Evolutionary conservation across 2,113 vertebrate genomes (phyloP).

Genomic region (Fulica atra): DNA sequence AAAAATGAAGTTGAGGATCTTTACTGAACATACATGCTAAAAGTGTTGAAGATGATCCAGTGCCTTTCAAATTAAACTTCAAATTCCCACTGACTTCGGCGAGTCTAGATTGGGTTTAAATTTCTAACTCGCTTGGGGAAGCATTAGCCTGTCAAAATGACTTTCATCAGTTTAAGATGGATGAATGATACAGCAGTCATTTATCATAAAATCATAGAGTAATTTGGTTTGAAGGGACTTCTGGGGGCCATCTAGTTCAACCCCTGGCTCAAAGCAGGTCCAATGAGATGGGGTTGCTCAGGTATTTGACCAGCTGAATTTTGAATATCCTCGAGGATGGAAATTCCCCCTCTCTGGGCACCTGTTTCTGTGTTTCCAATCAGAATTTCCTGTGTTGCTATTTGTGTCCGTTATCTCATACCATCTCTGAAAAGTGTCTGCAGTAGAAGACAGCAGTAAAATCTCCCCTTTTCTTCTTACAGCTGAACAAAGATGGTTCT

Average conservation of each 20-base stretch:
- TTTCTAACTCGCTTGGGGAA: background rate
- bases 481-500: background rate
- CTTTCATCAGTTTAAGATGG: constrained; percentile 12
- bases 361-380: background rate
- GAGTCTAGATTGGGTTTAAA: background rate
- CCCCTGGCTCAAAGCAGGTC: background rate
- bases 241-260: background rate
- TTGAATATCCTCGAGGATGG: background rate
- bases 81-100: background rate
- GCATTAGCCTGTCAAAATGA: background rate
- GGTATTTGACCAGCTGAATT: background rate
- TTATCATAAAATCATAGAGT: constrained; percentile 14
- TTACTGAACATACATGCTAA: background rate
- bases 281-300: background rate
- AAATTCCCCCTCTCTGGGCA: background rate
- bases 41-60: background rate
- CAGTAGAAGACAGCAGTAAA: background rate
- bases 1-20: background rate
- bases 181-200: background rate
- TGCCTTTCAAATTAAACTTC: background rate
- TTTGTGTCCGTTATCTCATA: background rate
- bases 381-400: background rate
- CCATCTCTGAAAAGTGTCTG: background rate
- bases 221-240: background rate
- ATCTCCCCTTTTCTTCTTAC: background rate